Evolutionary conservation across 2,113 vertebrate species (phyloP), one percentile per base, ranked within the genome.

Genomic region (Ptilonorhynchus violaceus): DNA sequence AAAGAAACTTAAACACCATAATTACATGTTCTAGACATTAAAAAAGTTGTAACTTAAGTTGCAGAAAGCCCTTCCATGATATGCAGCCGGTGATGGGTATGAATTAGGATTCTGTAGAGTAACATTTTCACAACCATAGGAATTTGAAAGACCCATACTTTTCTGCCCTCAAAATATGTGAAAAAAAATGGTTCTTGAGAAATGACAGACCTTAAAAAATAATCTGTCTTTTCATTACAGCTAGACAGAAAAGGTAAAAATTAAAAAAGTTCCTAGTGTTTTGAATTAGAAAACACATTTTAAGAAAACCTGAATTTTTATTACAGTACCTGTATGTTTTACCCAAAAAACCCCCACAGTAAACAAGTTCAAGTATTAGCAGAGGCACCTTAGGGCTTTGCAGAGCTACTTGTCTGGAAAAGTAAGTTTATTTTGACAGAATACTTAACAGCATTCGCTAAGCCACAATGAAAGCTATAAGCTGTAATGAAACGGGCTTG

Each of bases 341-440:
- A 67, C 0, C 2, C 9, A 52, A 46, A 59, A 47, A 44, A 60
- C 2, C 6, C 20, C 68, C 10, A 8, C 13, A 27, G 20, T 82
- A 94, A 96, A 56, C 28, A 88, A 72, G 16, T 64, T 80, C 47
- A 62, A 35, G 64, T 75, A 89, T 87, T 86, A 84, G 31, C 9
- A 11, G 76, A 39, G 44, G 4, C 28, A 81, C 58, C n/a, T 58
- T 16, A 28, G 60, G 79, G 76, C 68, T 93, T 92, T 78, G 18
- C 76, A 82, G 76, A 82, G 49, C 74, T 84, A 18, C 79, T 86
- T 83, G 60, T 84, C 92, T 89, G 68, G 92, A 94, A 86, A 92
- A 94, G 79, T 70, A 92, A 72, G 76, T 80, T 93, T 91, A 70
- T 93, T 92, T 79, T 96, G 91, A 95, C 92, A 92, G 79, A 86